These are phyloP conservation scores for Tribolium castaneum DNA, from an alignment of 1,140 invertebrate species.

Conservation along the genomic window DNA sequence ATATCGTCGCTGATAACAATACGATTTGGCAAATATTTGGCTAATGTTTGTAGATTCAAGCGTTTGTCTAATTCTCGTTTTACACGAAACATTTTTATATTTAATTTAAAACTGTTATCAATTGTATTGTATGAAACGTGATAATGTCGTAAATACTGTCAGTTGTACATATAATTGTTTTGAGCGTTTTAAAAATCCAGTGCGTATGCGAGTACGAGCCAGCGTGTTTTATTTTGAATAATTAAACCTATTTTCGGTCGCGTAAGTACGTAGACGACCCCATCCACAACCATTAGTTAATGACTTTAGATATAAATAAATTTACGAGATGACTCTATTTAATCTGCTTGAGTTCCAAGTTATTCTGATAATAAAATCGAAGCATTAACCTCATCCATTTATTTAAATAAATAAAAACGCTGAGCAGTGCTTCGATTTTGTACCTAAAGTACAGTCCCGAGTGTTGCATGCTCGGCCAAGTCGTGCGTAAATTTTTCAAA, in stretches of 20 bases:
- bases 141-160: not conserved
- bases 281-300: conserved; percentile 7
- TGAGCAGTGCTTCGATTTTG: not conserved
- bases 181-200: not conserved
- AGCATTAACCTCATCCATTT: not conserved
- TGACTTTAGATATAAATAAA: conserved; percentile 27
- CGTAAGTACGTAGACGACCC: conserved; percentile 11
- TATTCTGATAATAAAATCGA: conserved; percentile 6
- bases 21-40: not conserved
- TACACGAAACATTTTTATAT: not conserved
- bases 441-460: not conserved
- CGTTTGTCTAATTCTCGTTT: not conserved
- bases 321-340: conserved; percentile 20
- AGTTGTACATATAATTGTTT: not conserved
- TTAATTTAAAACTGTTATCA: not conserved
- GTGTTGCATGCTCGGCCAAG: not conserved
- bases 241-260: conserved; percentile 25
- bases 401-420: not conserved
- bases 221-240: conserved; percentile 11
- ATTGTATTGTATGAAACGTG: not conserved
- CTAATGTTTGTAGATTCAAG: not conserved
- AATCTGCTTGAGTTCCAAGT: conserved; percentile 4
- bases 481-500: conserved; percentile 18
- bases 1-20: not conserved
- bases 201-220: not conserved